phyloP scores from a whole-genome alignment of 1,140 invertebrate genomes.

The Euura lappo region DNA sequence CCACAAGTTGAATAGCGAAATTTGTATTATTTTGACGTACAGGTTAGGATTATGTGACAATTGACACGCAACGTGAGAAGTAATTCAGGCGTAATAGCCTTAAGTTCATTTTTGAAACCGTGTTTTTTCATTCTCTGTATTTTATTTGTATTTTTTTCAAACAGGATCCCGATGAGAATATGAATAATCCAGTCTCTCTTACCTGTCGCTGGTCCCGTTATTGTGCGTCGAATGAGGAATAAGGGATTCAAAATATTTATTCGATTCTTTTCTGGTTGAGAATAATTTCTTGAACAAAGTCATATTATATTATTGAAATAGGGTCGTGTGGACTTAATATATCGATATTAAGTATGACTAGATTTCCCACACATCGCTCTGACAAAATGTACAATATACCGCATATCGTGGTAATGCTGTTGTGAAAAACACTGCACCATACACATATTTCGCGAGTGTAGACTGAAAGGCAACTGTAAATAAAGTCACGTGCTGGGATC shows the following conservation, averaged over 20 bases:
- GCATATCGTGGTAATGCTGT: conserved; percentile 54
- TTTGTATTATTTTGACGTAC: no score
- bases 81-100: not conserved
- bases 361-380: conserved; percentile 36
- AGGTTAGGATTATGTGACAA: no score
- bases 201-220: conserved; percentile 37
- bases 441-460: conserved; percentile 37
- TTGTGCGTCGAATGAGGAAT: conserved; percentile 24
- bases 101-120: not conserved
- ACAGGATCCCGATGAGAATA: not conserved
- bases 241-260: conserved; percentile 15
- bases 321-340: no score
- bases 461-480: conserved; percentile 56
- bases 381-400: conserved; percentile 37
- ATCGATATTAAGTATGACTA: conserved; percentile 33
- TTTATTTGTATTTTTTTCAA: not conserved
- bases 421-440: conserved; percentile 47
- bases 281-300: conserved; percentile 60
- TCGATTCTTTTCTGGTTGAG: conserved; percentile 39
- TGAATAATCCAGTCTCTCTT: conserved; percentile 25
- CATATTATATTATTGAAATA: conserved; percentile 49
- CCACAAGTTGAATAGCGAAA: no score
- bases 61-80: not conserved
- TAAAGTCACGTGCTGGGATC: conserved; percentile 63
- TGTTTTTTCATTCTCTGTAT: no score